Conservation (phyloP, 2,113 vertebrate genomes). For the Pseudopodoces humilis region DNA sequence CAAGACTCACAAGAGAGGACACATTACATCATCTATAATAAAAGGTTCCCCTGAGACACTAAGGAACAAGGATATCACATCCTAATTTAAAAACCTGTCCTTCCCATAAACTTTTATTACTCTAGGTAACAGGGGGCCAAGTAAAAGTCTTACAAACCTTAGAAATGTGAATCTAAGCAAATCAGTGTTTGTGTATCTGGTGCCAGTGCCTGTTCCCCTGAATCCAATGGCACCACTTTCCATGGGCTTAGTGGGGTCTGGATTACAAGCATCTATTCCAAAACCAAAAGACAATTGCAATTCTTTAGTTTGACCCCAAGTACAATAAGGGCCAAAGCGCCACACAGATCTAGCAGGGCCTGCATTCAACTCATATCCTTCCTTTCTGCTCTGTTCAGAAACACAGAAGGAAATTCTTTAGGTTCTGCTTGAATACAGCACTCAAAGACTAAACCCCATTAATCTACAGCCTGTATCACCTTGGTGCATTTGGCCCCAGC, state of each 20-base stretch:
- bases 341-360: neutral
- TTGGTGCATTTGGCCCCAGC: neutral
- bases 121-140: neutral
- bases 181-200: neutral
- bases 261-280: neutral
- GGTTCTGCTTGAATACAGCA: neutral
- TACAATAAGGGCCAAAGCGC: neutral
- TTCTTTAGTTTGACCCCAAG: neutral
- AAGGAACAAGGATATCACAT: neutral
- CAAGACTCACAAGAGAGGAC: neutral
- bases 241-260: neutral
- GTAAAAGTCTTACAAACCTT: neutral
- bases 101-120: neutral
- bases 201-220: neutral
- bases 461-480: neutral
- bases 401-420: neutral
- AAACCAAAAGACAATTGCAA: neutral
- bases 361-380: neutral
- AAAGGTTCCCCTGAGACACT: neutral
- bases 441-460: neutral
- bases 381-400: constrained; percentile 10
- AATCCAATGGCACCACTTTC: neutral
- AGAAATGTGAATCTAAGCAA: neutral
- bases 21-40: neutral
- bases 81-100: neutral